Percentiles rank a stretch among this genome's conserved stretches.
These are phyloP conservation scores for Hyposmocoma kahamanoa DNA, from an alignment of 1,140 invertebrate genomes.

Conservation along the genomic window DNA sequence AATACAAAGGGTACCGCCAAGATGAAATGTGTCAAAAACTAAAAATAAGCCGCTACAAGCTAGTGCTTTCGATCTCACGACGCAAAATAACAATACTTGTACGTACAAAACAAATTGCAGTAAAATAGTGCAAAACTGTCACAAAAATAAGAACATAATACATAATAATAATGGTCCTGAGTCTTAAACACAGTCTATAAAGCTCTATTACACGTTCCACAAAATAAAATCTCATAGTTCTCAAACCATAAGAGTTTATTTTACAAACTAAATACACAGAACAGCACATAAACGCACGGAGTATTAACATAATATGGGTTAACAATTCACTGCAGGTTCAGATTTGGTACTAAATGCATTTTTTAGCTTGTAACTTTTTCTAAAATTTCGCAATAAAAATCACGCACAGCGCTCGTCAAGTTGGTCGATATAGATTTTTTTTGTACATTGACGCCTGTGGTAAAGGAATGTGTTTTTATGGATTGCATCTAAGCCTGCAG, in stretches of 20 bases:
- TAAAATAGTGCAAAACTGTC: slow-evolving; percentile 49
- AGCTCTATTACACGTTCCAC: slow-evolving; percentile 54
- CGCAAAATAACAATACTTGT: slow-evolving; percentile 33
- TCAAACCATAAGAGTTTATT: slow-evolving; percentile 34
- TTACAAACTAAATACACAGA: slow-evolving; percentile 51
- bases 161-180: slow-evolving; percentile 60
- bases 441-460: slow-evolving; percentile 14
- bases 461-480: slow-evolving; percentile 46
- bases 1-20: no score
- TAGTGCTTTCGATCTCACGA: slow-evolving; percentile 40
- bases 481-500: slow-evolving; percentile 50
- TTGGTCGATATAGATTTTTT: no score
- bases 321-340: slow-evolving; percentile 55
- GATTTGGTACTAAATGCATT: no score
- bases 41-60: slow-evolving; percentile 56
- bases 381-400: no score
- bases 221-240: slow-evolving; percentile 39
- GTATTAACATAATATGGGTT: slow-evolving; percentile 36
- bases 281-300: slow-evolving; percentile 63
- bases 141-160: slow-evolving; percentile 40
- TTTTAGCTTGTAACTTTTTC: no score
- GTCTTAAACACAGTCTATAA: slow-evolving; percentile 63
- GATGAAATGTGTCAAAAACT: slow-evolving; percentile 20
- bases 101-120: slow-evolving; percentile 38
- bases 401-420: no score